phyloP scores from a whole-genome alignment of 2,797 vertebrate species.

The Silurus lanzhouensis region DNA sequence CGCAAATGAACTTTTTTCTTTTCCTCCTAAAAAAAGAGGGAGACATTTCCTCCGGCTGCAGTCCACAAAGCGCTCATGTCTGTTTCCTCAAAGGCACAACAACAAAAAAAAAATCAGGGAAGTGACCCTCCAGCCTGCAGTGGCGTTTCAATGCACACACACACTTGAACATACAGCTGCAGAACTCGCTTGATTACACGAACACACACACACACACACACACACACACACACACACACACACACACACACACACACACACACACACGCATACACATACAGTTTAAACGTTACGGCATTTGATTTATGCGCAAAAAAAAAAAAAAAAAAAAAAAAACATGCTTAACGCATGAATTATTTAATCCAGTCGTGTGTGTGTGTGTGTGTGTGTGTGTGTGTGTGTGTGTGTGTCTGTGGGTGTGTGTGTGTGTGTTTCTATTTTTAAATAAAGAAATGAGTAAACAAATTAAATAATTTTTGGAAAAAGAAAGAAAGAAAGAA shows the following conservation, averaged over 20 bases:
- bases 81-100: not conserved
- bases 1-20: slow-evolving; percentile 27
- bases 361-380: not conserved
- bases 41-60: slow-evolving; percentile 14
- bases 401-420: too few species aligned
- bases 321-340: rapidly evolving
- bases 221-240: not conserved
- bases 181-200: not conserved
- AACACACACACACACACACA: not conserved
- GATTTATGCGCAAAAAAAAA: not conserved
- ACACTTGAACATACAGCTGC: too few species aligned
- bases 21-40: not conserved
- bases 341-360: not conserved
- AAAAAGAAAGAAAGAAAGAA: not conserved
- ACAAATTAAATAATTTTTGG: too few species aligned
- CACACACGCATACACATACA: not conserved
- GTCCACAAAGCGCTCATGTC: not conserved
- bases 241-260: not conserved
- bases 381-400: not conserved
- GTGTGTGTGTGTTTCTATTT: not conserved
- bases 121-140: not conserved
- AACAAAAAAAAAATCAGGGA: not conserved
- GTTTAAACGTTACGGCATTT: not conserved
- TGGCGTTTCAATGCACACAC: not conserved
- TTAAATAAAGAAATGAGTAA: not conserved